phyloP scores from a whole-genome alignment of 2,888 invertebrate species.

The Linnaemya tessellans region DNA sequence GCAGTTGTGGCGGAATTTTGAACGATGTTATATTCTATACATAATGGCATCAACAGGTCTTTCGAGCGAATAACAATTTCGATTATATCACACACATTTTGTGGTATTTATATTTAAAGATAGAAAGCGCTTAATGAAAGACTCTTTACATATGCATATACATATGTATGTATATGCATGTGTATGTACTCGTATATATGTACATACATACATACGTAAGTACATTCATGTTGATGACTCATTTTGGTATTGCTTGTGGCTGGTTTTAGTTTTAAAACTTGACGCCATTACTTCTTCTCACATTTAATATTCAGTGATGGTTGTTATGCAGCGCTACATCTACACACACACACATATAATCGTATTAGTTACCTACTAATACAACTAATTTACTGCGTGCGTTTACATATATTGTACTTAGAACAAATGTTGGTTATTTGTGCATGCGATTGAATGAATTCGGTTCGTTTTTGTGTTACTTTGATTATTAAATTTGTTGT shows the following conservation, averaged over 20 bases:
- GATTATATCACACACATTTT: too few species aligned
- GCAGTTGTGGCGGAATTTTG: too few species aligned
- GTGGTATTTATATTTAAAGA: too few species aligned
- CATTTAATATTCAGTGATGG: neutral
- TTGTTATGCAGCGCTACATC: too few species aligned
- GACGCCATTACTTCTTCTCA: conserved; percentile 35
- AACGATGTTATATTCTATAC: too few species aligned
- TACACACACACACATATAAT: neutral
- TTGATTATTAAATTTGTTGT: neutral
- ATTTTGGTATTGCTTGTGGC: conserved; percentile 36
- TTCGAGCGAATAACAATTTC: too few species aligned
- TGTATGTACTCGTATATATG: neutral
- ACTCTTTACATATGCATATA: too few species aligned
- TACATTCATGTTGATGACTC: conserved; percentile 57
- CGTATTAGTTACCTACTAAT: conserved; percentile 7
- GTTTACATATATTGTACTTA: neutral
- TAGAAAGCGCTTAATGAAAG: too few species aligned
- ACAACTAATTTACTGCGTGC: conserved; percentile 5
- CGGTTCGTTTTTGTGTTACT: conserved; percentile 6
- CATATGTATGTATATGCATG: neutral
- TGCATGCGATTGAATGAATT: conserved; percentile 1
- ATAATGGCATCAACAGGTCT: too few species aligned
- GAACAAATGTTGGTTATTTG: neutral
- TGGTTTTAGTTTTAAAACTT: conserved; percentile 28
- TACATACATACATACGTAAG: neutral